A percentile compares a stretch with the other conserved stretches of the same genome.
phyloP scores from a whole-genome alignment of 2,113 vertebrate species.

The Herpetotheres cachinnans region DNA sequence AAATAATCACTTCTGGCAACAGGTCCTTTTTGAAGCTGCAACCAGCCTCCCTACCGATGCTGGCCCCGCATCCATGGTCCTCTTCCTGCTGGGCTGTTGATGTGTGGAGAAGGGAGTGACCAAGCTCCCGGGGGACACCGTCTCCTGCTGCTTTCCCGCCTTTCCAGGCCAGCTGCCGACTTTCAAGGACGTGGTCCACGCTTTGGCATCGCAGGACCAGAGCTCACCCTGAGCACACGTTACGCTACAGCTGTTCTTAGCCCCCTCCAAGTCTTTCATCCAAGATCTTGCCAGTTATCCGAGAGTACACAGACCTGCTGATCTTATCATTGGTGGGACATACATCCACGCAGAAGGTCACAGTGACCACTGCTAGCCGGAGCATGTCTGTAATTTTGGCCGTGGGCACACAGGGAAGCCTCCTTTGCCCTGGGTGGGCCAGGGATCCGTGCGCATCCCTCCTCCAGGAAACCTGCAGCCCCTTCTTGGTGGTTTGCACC shows the following conservation, averaged over 20 bases:
- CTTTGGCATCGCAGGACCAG: background rate
- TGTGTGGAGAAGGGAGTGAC: background rate
- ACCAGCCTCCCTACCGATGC: background rate
- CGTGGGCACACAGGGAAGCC: background rate
- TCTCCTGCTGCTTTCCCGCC: background rate
- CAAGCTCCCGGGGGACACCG: background rate
- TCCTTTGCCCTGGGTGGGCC: background rate
- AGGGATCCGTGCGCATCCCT: fast-evolving
- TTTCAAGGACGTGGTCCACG: background rate
- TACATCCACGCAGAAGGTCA: background rate
- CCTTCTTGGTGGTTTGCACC: background rate
- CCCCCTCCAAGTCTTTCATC: background rate
- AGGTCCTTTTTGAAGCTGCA: background rate
- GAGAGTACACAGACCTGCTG: background rate
- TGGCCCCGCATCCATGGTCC: background rate
- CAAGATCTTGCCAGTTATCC: background rate
- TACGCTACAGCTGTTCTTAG: background rate
- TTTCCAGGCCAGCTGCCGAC: background rate
- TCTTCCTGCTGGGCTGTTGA: background rate
- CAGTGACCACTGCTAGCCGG: background rate
- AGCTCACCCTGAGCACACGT: background rate
- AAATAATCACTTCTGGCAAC: background rate
- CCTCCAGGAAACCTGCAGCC: background rate
- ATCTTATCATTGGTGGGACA: background rate
- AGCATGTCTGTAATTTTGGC: background rate